Conservation (phyloP, 2,888 invertebrate genomes). For the Cataglyphis cursor region DNA sequence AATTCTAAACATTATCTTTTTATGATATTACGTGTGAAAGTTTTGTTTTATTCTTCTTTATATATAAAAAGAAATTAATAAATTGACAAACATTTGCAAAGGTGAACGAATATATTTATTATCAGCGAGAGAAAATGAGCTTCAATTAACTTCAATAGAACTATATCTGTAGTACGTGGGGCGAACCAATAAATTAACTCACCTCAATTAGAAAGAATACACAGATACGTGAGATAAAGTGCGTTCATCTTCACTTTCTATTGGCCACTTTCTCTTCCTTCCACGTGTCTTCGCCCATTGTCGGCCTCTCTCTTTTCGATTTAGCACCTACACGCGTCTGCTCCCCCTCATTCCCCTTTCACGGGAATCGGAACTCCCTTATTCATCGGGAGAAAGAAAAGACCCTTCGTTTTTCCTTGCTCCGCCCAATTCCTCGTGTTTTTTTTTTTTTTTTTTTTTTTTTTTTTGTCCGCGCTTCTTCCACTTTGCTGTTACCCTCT, state of each 20-base stretch:
- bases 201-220: slow-evolving; percentile 74
- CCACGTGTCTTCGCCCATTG: slow-evolving; percentile 52
- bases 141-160: slow-evolving; percentile 9
- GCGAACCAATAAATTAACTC: slow-evolving; percentile 53
- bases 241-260: slow-evolving; percentile 67
- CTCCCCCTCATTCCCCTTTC: background rate
- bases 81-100: background rate
- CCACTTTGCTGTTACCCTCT: slow-evolving; percentile 61
- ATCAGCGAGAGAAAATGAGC: slow-evolving; percentile 16
- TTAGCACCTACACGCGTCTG: slow-evolving; percentile 72
- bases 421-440: slow-evolving; percentile 57
- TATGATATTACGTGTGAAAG: background rate
- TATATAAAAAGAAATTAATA: slow-evolving; percentile 2
- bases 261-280: slow-evolving; percentile 64
- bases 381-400: slow-evolving; percentile 75
- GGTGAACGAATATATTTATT: background rate
- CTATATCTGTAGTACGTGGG: slow-evolving; percentile 10
- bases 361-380: slow-evolving; percentile 69
- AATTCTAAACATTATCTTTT: background rate
- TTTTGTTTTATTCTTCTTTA: background rate
- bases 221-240: slow-evolving; percentile 74
- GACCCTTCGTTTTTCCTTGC: slow-evolving; percentile 60
- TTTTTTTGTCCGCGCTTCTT: slow-evolving; percentile 64
- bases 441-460: slow-evolving; percentile 42
- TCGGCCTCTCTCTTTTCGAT: slow-evolving; percentile 69